A percentile compares a stretch with the other conserved stretches of the same genome.
Conservation (phyloP, 2,888 invertebrate species). For the Ichneumoninae sp. region DNA sequence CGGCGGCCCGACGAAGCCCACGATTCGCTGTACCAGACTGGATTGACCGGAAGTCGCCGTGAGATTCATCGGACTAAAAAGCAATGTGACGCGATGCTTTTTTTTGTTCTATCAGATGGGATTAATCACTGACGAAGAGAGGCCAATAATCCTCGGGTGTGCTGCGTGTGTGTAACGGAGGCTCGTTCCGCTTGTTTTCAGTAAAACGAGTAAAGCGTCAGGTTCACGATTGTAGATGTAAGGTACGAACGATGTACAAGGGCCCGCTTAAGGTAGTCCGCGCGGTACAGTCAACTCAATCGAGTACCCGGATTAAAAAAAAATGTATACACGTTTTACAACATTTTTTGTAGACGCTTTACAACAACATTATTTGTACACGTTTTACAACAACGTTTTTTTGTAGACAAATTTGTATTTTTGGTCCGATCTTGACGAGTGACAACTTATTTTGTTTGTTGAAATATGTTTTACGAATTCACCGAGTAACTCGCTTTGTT, state of each 20-base stretch:
- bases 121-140: conserved; percentile 35
- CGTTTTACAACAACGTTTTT: too few relatives aligned
- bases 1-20: neutral
- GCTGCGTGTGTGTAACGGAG: conserved; percentile 21
- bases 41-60: conserved; percentile 48
- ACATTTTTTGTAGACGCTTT: too few relatives aligned
- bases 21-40: conserved; percentile 9
- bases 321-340: too few relatives aligned
- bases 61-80: conserved; percentile 24
- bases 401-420: too few relatives aligned
- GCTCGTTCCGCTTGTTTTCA: conserved; percentile 29
- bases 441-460: too few relatives aligned
- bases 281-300: too few relatives aligned
- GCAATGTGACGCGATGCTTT: neutral
- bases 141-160: conserved; percentile 11
- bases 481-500: too few relatives aligned
- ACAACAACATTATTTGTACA: too few relatives aligned
- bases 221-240: conserved; percentile 17
- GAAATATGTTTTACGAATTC: too few relatives aligned
- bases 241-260: neutral
- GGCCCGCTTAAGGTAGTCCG: neutral
- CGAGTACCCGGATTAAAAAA: too few relatives aligned
- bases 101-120: neutral
- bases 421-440: too few relatives aligned
- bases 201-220: conserved; percentile 6